Evolutionary conservation across 1,140 invertebrate species (phyloP), one percentile per base, ranked within the genome.

Genomic region (Zaprionus nigranus): DNA sequence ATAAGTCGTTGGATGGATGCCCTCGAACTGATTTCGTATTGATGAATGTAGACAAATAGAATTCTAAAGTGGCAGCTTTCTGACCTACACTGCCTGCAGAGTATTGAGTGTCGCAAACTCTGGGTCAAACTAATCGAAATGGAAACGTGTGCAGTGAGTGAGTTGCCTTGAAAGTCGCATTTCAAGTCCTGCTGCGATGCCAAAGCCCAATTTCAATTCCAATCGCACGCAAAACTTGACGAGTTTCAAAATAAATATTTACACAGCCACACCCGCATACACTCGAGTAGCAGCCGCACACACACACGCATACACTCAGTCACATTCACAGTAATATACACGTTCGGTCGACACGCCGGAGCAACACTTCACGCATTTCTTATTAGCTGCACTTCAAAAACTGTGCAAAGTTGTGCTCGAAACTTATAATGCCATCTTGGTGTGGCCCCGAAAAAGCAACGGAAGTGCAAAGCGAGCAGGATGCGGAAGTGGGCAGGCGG

Each of bases 311-410:
- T 38, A 40, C 26, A 66, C 67, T 57, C 40, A 34, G 26, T 28
- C 30, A 34, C 30, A 34, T 28, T 28, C 30, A 34, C 30, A 11
- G 6, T 7, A 7, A 30, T 7, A 7, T 2, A 30, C 28, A 30
- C 28, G 6, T 7, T 30, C 28, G 1, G 28, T n/a, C 64, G 15
- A 58, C 64, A 54, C 49, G 46, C 49, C 38, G 38, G 22, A 68
- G 65, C 57, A 80, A 86, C 77, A 83, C 83, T 78, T 75, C 67
- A 87, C 84, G 84, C 85, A 87, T 87, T 88, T 84, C 81, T 83
- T 83, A 87, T 87, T 81, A 83, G 84, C 81, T 61, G 77, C 74
- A 73, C 57, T 75, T 80, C 66, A 77, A 73, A 65, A 77, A 69
- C 61, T 75, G 51, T 38, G 53, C 51, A 62, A 75, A 81, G 63